phyloP scores from a whole-genome alignment of 2,797 vertebrate genomes.

The Sebastes hubbsi region DNA sequence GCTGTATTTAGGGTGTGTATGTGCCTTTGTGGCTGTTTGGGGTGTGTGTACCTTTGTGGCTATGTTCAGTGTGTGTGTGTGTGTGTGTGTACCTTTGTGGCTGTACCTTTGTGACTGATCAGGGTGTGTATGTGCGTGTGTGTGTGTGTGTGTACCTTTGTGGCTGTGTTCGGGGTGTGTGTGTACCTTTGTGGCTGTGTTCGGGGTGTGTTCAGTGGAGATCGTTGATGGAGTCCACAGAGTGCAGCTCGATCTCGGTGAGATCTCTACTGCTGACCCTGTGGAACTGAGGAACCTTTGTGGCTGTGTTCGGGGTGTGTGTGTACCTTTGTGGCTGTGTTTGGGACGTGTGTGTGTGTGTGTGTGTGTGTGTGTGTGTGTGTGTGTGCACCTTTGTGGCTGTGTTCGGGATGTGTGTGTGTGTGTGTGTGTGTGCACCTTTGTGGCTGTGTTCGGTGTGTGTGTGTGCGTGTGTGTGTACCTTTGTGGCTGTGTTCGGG shows the following conservation, averaged over 20 bases:
- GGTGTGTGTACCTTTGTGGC: neutral
- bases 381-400: no score
- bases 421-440: neutral
- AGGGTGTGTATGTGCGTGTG: no score
- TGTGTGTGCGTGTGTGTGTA: no score
- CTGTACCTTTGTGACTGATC: neutral
- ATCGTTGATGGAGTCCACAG: slow-evolving; percentile 94
- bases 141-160: neutral
- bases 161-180: no score
- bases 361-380: neutral
- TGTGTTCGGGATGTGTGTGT: neutral
- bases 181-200: slow-evolving; percentile 7
- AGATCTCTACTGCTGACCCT: slow-evolving; percentile 82
- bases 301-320: no score
- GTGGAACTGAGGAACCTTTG: slow-evolving; percentile 61
- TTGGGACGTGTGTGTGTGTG: neutral
- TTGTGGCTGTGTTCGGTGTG: no score
- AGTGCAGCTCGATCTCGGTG: slow-evolving; percentile 88
- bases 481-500: slow-evolving; percentile 39
- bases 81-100: slow-evolving; percentile 13
- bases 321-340: slow-evolving; percentile 7
- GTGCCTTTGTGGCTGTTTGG: no score
- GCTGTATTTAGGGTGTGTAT: neutral
- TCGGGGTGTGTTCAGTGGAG: slow-evolving; percentile 82
- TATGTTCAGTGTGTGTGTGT: slow-evolving; percentile 45